Evolutionary conservation across 1,140 invertebrate genomes (phyloP).

Genomic region (Drosophila trapezifrons): DNA sequence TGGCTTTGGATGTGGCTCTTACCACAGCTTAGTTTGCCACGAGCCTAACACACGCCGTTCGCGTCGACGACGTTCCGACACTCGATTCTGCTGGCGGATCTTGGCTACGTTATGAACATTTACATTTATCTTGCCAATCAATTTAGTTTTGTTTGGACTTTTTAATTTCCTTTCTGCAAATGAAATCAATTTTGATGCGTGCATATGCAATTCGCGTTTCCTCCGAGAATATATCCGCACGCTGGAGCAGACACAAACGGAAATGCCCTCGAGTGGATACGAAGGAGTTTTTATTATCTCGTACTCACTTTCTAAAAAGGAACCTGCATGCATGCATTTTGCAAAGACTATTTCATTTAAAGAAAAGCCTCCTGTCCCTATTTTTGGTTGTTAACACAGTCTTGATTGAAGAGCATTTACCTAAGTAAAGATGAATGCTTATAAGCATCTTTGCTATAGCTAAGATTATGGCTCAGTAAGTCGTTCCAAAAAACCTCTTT

Average conservation of each 20-base stretch:
- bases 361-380: no score
- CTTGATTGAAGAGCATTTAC: not conserved
- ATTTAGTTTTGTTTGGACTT: conserved; percentile 81
- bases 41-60: conserved; percentile 82
- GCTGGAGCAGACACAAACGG: conserved; percentile 14
- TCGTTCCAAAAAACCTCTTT: not conserved
- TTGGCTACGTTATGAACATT: conserved; percentile 69
- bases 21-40: conserved; percentile 65
- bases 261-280: conserved; percentile 30
- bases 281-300: conserved; percentile 12
- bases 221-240: conserved; percentile 4
- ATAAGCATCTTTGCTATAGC: no score
- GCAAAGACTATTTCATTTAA: not conserved
- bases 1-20: conserved; percentile 20
- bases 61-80: conserved; percentile 58
- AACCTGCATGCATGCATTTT: not conserved
- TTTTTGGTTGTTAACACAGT: no score
- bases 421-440: not conserved
- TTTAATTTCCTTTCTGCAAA: conserved; percentile 81
- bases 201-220: conserved; percentile 45
- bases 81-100: conserved; percentile 65
- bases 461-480: not conserved
- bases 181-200: conserved; percentile 80
- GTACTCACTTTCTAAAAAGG: conserved; percentile 7
- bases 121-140: conserved; percentile 82